Evolutionary conservation across 35 echinoderm and acorn worm genomes (phyloP).

Genomic region (Apostichopus japonicus): DNA sequence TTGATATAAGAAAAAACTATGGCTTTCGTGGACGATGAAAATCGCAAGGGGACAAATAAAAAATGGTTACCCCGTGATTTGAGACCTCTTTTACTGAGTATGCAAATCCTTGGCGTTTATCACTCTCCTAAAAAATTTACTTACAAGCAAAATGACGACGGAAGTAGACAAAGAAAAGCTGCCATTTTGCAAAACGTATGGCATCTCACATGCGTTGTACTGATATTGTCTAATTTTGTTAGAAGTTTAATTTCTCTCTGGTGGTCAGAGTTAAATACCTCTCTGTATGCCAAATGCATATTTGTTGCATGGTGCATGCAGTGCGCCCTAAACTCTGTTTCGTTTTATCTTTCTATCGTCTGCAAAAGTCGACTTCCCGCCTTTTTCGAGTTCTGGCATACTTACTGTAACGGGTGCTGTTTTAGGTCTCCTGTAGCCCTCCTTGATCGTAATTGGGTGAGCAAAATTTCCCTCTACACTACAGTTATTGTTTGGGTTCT

Average conservation of each 20-base stretch:
- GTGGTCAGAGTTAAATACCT: slow-evolving; percentile 3
- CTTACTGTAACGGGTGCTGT: neutral
- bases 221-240: neutral
- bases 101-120: slow-evolving; percentile 3
- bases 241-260: neutral
- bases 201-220: slow-evolving; percentile 1
- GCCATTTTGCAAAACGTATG: neutral
- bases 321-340: slow-evolving; percentile 1
- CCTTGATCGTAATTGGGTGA: neutral
- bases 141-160: neutral
- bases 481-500: slow-evolving; percentile 11
- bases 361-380: slow-evolving; percentile 10
- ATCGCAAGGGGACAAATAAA: neutral
- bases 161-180: too few species aligned
- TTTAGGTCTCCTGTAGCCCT: neutral
- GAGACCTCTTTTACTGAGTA: neutral
- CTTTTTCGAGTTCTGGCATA: slow-evolving; percentile 17
- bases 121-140: slow-evolving; percentile 5
- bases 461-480: neutral
- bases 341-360: slow-evolving; percentile 16
- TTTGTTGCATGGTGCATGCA: neutral
- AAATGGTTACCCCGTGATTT: slow-evolving; percentile 16
- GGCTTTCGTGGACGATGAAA: neutral
- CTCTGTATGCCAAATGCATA: neutral
- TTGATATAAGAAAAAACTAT: neutral